These are phyloP conservation scores for Takifugu flavidus DNA, from an alignment of 2,113 vertebrate genomes.

Conservation along the genomic window DNA sequence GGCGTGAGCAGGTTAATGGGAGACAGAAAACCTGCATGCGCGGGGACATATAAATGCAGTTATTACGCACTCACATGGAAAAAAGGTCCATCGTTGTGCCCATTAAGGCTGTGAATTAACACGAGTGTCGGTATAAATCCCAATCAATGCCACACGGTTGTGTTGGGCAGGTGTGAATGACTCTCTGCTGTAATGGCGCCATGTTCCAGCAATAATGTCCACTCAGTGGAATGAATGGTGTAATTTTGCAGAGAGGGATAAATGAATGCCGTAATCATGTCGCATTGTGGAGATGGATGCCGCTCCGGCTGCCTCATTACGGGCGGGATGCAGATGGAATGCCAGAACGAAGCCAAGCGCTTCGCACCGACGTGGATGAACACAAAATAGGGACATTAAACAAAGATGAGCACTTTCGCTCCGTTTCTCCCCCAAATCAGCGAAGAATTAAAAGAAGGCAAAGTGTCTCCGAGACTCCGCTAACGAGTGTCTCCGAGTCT, in stretches of 20 bases:
- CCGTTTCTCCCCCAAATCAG: neutral
- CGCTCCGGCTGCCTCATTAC: conserved; percentile 30
- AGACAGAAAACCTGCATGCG: too few species aligned
- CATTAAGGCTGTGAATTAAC: neutral
- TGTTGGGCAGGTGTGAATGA: conserved; percentile 21
- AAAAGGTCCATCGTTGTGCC: neutral
- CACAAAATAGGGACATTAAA: neutral
- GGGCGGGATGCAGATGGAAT: conserved; percentile 12
- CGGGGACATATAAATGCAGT: too few species aligned
- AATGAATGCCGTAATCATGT: conserved; percentile 24
- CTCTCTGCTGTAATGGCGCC: conserved; percentile 23
- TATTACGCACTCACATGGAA: neutral
- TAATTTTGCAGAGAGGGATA: conserved; percentile 15
- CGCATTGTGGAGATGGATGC: conserved; percentile 30
- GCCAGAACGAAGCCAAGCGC: conserved; percentile 10
- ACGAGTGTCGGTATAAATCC: neutral
- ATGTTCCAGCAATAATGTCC: conserved; percentile 30
- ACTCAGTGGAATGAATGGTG: conserved; percentile 27
- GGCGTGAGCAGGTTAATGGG: too few species aligned
- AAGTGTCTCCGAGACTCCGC: too few species aligned
- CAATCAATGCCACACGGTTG: conserved; percentile 6
- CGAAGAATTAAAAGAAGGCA: neutral
- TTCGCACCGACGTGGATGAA: conserved; percentile 16
- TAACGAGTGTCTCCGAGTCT: neutral
- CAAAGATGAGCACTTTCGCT: neutral